Evolutionary conservation across 2,888 invertebrate species (phyloP), one percentile per base, ranked within the genome.

Genomic region (Thalpophila matura): DNA sequence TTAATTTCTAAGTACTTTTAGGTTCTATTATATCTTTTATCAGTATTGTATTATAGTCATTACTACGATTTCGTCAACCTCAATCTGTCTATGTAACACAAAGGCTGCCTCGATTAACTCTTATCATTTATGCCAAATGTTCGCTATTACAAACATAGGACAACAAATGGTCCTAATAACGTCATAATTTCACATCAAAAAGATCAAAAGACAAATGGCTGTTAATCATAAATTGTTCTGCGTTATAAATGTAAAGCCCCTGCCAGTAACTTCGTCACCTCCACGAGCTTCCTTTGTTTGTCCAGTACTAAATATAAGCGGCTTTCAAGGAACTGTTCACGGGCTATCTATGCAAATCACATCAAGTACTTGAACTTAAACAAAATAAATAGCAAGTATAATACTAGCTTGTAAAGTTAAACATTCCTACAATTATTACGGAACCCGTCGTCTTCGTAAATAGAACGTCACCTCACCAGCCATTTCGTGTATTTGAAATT

Each of bases 401-500:
- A 62, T 57, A 62, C 27, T 20, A 47, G 18, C 7, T 16, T 62
- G 56, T 69, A 55, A 62, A 75, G 58, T 65, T 69, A 54, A 68
- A 57, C 20, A 26, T 26, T 38, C 51, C 47, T 62, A 49, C 71
- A 66, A 61, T 66, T 60, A 69, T 59, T 59, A 60, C 33, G 18
- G 45, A 50, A 45, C 37, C 45, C 47, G 59, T 42, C 53, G 47
- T 55, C 69, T 67, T 68, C 49, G 67, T 60, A 72, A 71, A 77
- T 77, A 86, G 81, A 86, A 86, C 77, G 84, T 86, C 83, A 86
- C 70, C 43, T 61, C 62, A 46, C 82, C 75, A 82, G 68, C 79
- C 83, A 66, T 80, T 84, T 74, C 78, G 74, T 78, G 77, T 79
- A 75, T 80, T 84, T 80, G 76, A 81, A 85, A 82, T 83, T 83